Conservation (phyloP, 2,888 invertebrate genomes). For the Melikaiella ostensackeni region DNA sequence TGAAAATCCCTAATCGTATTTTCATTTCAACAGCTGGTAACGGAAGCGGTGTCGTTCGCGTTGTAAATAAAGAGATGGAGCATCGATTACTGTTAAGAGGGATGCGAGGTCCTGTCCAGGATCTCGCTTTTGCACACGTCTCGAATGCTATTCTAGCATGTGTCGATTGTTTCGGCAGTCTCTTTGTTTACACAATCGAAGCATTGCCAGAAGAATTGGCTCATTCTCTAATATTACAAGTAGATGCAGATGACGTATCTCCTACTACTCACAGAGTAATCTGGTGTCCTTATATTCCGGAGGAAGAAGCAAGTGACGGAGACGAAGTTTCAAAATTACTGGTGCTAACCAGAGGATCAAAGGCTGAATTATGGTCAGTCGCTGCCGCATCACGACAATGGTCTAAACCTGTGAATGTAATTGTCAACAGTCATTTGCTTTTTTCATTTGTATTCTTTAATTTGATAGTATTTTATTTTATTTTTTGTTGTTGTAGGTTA, state of each 20-base stretch:
- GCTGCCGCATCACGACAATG: slow-evolving; percentile 66
- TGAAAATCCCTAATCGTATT: not conserved
- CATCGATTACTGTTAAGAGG: slow-evolving; percentile 91
- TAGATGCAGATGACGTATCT: slow-evolving; percentile 77
- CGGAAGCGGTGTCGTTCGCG: slow-evolving; percentile 87
- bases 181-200: slow-evolving; percentile 89
- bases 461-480: slow-evolving; percentile 14
- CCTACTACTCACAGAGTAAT: slow-evolving; percentile 85
- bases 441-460: slow-evolving; percentile 28
- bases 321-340: slow-evolving; percentile 88
- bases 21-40: slow-evolving; percentile 60
- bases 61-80: slow-evolving; percentile 88
- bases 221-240: slow-evolving; percentile 81
- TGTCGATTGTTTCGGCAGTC: slow-evolving; percentile 90
- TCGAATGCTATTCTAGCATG: slow-evolving; percentile 89
- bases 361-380: slow-evolving; percentile 78
- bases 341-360: slow-evolving; percentile 88
- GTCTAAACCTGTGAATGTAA: slow-evolving; percentile 61
- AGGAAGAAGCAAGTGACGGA: slow-evolving; percentile 78
- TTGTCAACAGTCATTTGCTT: slow-evolving; percentile 25
- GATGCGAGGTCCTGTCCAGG: slow-evolving; percentile 92
- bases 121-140: slow-evolving; percentile 93
- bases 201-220: slow-evolving; percentile 77
- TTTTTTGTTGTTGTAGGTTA: slow-evolving; percentile 58
- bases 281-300: slow-evolving; percentile 96